These are phyloP conservation scores for Ctenodactylus gundi DNA, from an alignment of 2,113 vertebrate genomes.

Conservation along the genomic window DNA sequence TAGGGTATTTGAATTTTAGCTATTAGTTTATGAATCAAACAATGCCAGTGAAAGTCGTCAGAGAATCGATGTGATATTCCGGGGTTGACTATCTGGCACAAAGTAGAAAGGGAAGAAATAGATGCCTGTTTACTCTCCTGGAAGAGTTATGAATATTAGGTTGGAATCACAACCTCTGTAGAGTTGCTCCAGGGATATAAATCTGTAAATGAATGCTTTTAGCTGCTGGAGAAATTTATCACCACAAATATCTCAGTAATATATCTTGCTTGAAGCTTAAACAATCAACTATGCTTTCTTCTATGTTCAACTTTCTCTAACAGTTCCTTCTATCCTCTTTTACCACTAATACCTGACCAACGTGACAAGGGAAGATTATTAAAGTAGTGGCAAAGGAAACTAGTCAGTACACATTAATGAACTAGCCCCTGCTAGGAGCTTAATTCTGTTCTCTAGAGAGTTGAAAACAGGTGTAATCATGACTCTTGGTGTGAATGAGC, in stretches of 20 bases:
- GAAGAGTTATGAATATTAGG: neutral
- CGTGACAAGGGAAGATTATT: slow-evolving; percentile 27
- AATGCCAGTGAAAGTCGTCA: slow-evolving; percentile 2
- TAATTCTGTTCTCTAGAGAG: neutral
- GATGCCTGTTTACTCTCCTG: neutral
- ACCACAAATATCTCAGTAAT: neutral
- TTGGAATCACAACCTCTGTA: slow-evolving; percentile 17
- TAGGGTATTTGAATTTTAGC: slow-evolving; percentile 47
- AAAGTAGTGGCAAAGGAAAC: slow-evolving; percentile 45
- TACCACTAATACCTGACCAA: neutral
- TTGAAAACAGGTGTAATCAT: neutral
- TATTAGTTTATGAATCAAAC: slow-evolving; percentile 1
- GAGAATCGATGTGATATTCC: neutral
- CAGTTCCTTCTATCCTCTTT: slow-evolving; percentile 3
- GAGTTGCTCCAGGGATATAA: neutral
- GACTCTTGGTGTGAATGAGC: neutral
- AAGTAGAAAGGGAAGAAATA: slow-evolving; percentile 25
- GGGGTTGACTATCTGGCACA: neutral
- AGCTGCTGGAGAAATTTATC: slow-evolving; percentile 27
- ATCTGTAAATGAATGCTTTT: slow-evolving; percentile 37
- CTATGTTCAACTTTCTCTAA: neutral
- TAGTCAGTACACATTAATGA: slow-evolving; percentile 21
- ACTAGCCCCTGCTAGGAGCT: neutral
- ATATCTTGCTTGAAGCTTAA: slow-evolving; percentile 27
- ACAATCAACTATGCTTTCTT: neutral